These are phyloP conservation scores for Tipula vernalis DNA, from an alignment of 2,888 invertebrate species.

Conservation along the genomic window DNA sequence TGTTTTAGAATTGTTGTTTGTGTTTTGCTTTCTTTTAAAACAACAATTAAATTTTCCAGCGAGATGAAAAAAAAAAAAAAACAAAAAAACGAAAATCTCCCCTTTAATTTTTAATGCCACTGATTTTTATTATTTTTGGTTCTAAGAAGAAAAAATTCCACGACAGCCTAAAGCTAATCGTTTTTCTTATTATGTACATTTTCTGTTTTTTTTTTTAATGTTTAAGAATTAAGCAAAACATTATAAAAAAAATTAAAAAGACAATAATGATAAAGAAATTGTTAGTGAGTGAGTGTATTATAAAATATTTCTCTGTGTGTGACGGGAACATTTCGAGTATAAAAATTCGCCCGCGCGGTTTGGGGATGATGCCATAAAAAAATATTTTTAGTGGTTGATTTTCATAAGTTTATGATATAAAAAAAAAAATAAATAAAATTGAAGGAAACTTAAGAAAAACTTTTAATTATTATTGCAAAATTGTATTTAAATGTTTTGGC, in stretches of 20 bases:
- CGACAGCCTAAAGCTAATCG: background rate
- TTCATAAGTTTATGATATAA: background rate
- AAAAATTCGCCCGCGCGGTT: background rate
- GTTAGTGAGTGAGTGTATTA: background rate
- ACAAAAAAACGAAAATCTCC: background rate
- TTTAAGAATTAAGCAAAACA: background rate
- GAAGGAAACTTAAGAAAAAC: background rate
- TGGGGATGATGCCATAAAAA: background rate
- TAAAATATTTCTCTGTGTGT: background rate
- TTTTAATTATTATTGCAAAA: background rate
- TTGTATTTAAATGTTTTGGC: background rate
- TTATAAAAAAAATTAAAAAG: background rate
- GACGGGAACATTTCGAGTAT: background rate
- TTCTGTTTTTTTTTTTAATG: background rate
- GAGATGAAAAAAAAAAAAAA: background rate
- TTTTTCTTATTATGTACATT: background rate
- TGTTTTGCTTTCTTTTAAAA: background rate
- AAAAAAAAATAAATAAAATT: background rate
- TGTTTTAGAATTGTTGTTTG: background rate
- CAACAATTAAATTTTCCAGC: constrained; percentile 1
- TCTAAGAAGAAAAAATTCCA: background rate
- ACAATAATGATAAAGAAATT: background rate
- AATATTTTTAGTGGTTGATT: background rate
- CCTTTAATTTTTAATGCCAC: constrained; percentile 4
- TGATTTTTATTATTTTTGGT: background rate